phyloP scores from a whole-genome alignment of 2,797 vertebrate species.

The Acridotheres tristis region DNA sequence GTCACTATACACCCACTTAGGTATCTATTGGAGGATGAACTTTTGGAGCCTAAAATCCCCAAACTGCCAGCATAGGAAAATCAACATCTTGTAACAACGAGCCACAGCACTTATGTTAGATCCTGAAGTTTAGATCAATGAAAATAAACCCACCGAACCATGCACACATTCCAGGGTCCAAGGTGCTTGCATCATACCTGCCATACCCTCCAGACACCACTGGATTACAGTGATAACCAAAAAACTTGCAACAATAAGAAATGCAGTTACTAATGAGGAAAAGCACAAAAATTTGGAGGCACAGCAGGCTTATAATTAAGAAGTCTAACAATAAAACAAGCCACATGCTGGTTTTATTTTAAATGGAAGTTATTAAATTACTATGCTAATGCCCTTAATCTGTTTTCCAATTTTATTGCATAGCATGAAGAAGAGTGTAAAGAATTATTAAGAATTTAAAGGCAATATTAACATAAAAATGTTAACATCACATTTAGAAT shows the following conservation, averaged over 20 bases:
- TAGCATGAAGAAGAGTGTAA: neutral
- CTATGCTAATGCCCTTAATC: conserved; percentile 34
- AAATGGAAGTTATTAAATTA: conserved; percentile 48
- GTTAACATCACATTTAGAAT: neutral
- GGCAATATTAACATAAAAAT: neutral
- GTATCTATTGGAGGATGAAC: neutral
- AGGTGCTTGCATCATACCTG: neutral
- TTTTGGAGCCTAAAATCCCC: neutral
- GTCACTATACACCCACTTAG: neutral
- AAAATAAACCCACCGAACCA: neutral
- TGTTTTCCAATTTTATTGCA: neutral
- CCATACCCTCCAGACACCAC: neutral
- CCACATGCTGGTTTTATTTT: conserved; percentile 37
- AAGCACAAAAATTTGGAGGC: conserved; percentile 1
- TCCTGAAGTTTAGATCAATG: neutral
- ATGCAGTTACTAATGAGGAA: neutral
- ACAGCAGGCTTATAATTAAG: conserved; percentile 45
- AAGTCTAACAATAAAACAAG: conserved; percentile 24
- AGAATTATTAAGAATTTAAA: neutral
- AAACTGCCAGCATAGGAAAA: neutral
- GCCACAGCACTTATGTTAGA: neutral
- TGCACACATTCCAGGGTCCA: neutral
- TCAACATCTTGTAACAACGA: neutral
- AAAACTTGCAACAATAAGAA: neutral
- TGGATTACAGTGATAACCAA: neutral